Percentiles rank a stretch among this genome's conserved stretches.
phyloP scores from a whole-genome alignment of 2,797 vertebrate genomes.

The Orestias chungarensis region DNA sequence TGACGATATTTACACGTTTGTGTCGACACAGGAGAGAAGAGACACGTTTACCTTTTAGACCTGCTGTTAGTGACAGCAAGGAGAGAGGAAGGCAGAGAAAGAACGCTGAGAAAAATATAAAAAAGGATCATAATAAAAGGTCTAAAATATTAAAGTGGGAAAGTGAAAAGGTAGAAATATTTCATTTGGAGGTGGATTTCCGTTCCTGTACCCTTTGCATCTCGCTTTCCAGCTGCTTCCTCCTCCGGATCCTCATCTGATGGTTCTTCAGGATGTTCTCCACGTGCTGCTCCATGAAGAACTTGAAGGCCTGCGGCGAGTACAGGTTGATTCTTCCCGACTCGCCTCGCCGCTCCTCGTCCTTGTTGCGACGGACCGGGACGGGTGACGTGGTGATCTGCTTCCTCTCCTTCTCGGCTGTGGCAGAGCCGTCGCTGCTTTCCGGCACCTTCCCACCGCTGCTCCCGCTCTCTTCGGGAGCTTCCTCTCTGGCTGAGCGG shows the following conservation, averaged over 20 bases:
- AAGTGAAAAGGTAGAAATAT: slow-evolving; percentile 29
- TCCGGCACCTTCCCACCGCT: slow-evolving; percentile 61
- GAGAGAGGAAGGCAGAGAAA: slow-evolving; percentile 85
- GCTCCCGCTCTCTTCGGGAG: slow-evolving; percentile 72
- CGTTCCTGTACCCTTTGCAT: slow-evolving; percentile 92
- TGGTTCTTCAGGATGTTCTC: slow-evolving; percentile 98
- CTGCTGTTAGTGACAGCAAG: slow-evolving; percentile 92
- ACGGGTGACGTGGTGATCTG: slow-evolving; percentile 98
- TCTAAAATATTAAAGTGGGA: slow-evolving; percentile 22
- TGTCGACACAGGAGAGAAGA: slow-evolving; percentile 82
- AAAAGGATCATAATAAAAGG: too few relatives aligned
- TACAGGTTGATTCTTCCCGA: slow-evolving; percentile 88
- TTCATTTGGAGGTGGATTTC: background rate
- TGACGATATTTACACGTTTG: slow-evolving; percentile 46
- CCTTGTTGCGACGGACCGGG: slow-evolving; percentile 92
- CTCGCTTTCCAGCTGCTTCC: slow-evolving; percentile 97
- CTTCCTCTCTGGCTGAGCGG: slow-evolving; percentile 83
- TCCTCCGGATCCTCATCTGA: slow-evolving; percentile 91
- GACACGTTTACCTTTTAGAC: slow-evolving; percentile 90
- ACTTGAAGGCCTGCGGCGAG: slow-evolving; percentile 97
- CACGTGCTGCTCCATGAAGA: slow-evolving; percentile 99
- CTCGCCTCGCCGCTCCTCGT: slow-evolving; percentile 92
- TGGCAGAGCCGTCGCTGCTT: slow-evolving; percentile 55
- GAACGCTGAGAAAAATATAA: slow-evolving; percentile 64
- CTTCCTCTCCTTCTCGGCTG: slow-evolving; percentile 90